phyloP scores from a whole-genome alignment of 92 coral and sea anemone genomes.

The Micromussa lordhowensis region DNA sequence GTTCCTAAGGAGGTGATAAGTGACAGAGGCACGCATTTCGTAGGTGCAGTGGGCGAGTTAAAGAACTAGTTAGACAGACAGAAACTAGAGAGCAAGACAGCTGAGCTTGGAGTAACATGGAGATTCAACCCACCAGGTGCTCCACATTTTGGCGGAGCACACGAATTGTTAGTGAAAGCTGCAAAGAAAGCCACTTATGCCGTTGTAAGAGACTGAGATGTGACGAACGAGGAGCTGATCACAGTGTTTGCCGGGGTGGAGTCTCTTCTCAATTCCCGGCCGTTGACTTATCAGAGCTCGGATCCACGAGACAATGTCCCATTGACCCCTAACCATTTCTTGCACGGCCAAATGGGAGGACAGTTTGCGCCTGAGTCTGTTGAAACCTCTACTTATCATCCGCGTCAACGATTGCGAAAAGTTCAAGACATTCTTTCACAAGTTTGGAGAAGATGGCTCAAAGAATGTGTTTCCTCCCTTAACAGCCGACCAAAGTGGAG shows the following conservation, averaged over 20 bases:
- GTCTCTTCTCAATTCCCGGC: constrained; percentile 35
- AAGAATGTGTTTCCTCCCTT: constrained; percentile 20
- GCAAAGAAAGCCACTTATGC: constrained; percentile 27
- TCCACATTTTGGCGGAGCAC: constrained; percentile 56
- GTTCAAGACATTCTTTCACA: constrained; percentile 45
- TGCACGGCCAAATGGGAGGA: constrained; percentile 68
- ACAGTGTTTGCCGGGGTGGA: constrained; percentile 55
- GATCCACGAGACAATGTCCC: constrained; percentile 52
- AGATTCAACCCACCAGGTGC: constrained; percentile 63
- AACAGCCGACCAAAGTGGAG: constrained; percentile 52
- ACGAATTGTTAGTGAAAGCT: not conserved
- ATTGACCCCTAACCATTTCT: constrained; percentile 56
- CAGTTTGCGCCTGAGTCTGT: constrained; percentile 65
- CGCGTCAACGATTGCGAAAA: constrained; percentile 65
- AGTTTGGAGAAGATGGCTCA: constrained; percentile 62
- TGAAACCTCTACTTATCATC: constrained; percentile 43
- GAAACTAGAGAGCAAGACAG: constrained; percentile 55
- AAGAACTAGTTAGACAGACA: constrained; percentile 5
- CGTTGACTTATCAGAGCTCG: constrained; percentile 49
- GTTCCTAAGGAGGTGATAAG: constrained; percentile 51
- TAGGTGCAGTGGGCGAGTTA: constrained; percentile 29
- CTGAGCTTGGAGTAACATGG: constrained; percentile 39
- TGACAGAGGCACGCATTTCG: constrained; percentile 62
- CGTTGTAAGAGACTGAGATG: constrained; percentile 22
- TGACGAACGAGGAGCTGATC: constrained; percentile 60